These are phyloP conservation scores for Ommatoiulus sabulosus DNA, from an alignment of 2,888 invertebrate species.

Conservation along the genomic window DNA sequence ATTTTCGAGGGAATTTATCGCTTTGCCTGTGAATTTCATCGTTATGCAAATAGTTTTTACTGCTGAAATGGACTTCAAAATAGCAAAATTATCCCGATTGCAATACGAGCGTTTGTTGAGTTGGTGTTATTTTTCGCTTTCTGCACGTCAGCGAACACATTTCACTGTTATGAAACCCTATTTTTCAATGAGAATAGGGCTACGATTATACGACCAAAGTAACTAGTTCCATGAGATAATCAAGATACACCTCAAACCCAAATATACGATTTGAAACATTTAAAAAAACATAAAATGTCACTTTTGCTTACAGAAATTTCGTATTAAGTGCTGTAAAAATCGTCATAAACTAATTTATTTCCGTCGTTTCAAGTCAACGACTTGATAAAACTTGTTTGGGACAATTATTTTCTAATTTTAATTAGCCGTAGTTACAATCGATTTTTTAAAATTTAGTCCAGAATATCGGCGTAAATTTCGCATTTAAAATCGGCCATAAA, in stretches of 20 bases:
- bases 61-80: neutral
- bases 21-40: neutral
- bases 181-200: neutral
- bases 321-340: neutral
- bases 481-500: neutral
- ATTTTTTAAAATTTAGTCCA: neutral
- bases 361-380: slow-evolving; percentile 2
- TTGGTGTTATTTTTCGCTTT: too few species aligned
- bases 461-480: neutral
- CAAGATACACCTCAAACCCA: neutral
- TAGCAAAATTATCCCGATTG: neutral
- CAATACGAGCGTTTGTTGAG: neutral
- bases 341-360: slow-evolving; percentile 11
- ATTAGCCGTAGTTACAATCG: neutral
- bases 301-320: slow-evolving; percentile 24
- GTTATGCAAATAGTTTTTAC: neutral
- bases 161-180: too few species aligned
- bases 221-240: neutral
- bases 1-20: neutral
- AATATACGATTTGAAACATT: neutral
- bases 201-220: neutral
- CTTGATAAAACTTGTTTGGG: neutral
- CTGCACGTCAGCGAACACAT: too few species aligned
- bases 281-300: neutral
- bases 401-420: slow-evolving; percentile 16